Base-by-base conservation (phyloP, 2,113 vertebrate genomes). In the Lampris megalopsis region DNA sequence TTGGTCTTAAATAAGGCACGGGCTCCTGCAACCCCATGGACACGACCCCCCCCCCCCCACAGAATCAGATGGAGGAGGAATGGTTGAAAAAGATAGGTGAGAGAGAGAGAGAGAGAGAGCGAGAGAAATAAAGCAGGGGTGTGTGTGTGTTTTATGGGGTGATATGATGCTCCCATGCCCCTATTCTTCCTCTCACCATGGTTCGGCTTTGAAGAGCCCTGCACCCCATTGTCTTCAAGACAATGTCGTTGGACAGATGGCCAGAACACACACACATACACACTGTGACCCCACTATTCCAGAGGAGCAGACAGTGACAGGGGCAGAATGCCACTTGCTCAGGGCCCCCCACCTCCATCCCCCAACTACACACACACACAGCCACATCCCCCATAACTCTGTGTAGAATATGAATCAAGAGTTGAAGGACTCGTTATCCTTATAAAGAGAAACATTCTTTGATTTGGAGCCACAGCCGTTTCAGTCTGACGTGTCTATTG, bases 221-320 rank as follows among this genome's bases (percentile, higher is more conserved):
- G 68, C 47, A 48, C 47, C 48, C 77, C 65, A 84, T 89, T 91
- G 89, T 91, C 74, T 37, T 48, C 45, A 53, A 58, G 78, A 91
- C 89, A 91, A 91, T 89, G 64, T 60, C 7, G 58, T 71, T 13
- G 72, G 87, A 83, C 89, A 90, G 89, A 91, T 89, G 87, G 87
- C 60, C 71, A 57, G 62, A 65, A 49, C 67, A 50, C 58, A 49
- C 66, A 60, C 53, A 59, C 60, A 24, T 43, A 49, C 73, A 57
- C 72, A 52, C 53, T 63, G 56, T 53, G 38, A 68, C 68, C 67
- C 57, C 77, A 66, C 49, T 60, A 56, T 61, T 6, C 47, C 63
- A 36, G 8, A 54, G 66, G 66, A 11, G 24, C 70, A 80, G 80
- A 80, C 63, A 80, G 68, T 56, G 9, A 45, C 68, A 58, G 71